Conservation (phyloP, 2,888 invertebrate species). For the Lithodes maja region DNA sequence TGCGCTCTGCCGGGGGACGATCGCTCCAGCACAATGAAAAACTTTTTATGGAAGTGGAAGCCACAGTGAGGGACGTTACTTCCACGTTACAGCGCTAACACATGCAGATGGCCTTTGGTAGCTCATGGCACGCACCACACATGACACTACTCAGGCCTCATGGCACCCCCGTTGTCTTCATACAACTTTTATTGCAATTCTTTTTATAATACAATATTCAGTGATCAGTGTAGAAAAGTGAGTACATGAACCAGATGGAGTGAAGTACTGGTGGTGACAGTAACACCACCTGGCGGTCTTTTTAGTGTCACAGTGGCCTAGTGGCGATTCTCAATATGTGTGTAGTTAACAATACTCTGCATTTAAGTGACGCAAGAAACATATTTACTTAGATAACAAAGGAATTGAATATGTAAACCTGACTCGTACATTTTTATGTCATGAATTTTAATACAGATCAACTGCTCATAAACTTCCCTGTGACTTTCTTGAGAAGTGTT, state of each 20-base stretch:
- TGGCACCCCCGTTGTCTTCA: too few species aligned
- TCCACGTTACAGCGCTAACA: constrained; percentile 82
- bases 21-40: constrained; percentile 79
- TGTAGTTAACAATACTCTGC: constrained; percentile 53
- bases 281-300: background rate
- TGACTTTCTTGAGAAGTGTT: constrained; percentile 58
- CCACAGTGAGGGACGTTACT: constrained; percentile 83
- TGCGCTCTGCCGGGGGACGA: constrained; percentile 80
- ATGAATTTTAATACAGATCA: constrained; percentile 35
- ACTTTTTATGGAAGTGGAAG: constrained; percentile 83
- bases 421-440: background rate
- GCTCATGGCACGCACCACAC: background rate
- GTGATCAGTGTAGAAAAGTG: constrained; percentile 29
- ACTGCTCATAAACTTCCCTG: constrained; percentile 50
- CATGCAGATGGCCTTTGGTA: background rate
- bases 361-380: constrained; percentile 35
- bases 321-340: constrained; percentile 52
- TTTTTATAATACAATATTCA: constrained; percentile 10
- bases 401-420: background rate
- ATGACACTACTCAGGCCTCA: background rate
- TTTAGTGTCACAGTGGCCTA: constrained; percentile 24
- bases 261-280: background rate
- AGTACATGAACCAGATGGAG: background rate
- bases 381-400: background rate
- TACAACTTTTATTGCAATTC: background rate